A percentile compares a stretch with the other conserved stretches of the same genome.
Evolutionary conservation across 1,140 invertebrate genomes (phyloP).

Genomic region (Leptoteleia sp.): DNA sequence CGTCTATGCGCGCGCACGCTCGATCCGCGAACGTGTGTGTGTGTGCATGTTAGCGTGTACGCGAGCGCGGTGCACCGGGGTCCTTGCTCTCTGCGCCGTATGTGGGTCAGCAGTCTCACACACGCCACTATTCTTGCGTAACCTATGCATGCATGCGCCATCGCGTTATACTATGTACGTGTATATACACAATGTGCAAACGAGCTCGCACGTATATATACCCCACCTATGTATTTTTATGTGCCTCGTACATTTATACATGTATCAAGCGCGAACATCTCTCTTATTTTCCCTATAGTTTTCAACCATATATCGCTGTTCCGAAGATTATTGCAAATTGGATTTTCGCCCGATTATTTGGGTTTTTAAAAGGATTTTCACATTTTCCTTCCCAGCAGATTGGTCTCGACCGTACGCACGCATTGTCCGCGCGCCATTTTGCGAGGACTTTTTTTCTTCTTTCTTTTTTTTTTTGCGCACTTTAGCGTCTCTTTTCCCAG

Average conservation of each 20-base stretch:
- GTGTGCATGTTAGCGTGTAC: slow-evolving; percentile 63
- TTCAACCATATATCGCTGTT: slow-evolving; percentile 54
- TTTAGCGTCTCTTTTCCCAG: no score
- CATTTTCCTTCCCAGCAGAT: no score
- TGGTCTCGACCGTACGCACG: no score
- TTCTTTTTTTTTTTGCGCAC: no score
- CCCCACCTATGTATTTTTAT: slow-evolving; percentile 57
- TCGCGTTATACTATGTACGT: slow-evolving; percentile 61
- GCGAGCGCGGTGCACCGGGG: slow-evolving; percentile 74
- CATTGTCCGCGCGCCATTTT: no score
- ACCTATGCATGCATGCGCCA: slow-evolving; percentile 79
- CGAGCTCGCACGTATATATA: slow-evolving; percentile 40
- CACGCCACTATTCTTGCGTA: slow-evolving; percentile 81
- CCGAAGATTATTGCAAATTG: slow-evolving; percentile 41
- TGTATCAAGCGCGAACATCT: slow-evolving; percentile 57
- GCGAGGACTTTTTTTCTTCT: no score
- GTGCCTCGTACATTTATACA: slow-evolving; percentile 39
- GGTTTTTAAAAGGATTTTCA: not conserved
- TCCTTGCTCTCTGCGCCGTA: slow-evolving; percentile 80
- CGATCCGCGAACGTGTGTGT: slow-evolving; percentile 11
- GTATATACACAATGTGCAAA: slow-evolving; percentile 57
- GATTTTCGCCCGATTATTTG: slow-evolving; percentile 7
- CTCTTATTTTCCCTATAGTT: slow-evolving; percentile 32
- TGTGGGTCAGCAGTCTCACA: slow-evolving; percentile 82
- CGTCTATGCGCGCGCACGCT: slow-evolving; percentile 41